Evolutionary conservation across 1,140 invertebrate genomes (phyloP).

Genomic region (Plodia interpunctella): DNA sequence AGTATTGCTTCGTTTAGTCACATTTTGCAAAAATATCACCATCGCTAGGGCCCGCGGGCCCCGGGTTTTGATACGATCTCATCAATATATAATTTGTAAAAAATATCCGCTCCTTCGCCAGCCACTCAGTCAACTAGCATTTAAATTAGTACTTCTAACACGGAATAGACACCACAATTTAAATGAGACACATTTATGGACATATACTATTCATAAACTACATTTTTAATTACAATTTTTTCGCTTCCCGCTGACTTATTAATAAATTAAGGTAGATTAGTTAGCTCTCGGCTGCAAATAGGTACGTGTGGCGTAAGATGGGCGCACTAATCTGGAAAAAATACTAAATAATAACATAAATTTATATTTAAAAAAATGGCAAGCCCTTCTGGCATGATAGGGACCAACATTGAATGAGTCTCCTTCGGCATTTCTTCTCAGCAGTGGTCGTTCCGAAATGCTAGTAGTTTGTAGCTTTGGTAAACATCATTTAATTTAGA

Average conservation of each 20-base stretch:
- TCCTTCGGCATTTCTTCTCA: too few species aligned
- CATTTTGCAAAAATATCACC: constrained; percentile 83
- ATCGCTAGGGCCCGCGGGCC: constrained; percentile 48
- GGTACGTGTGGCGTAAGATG: not conserved
- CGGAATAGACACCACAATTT: constrained; percentile 74
- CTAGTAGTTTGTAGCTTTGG: too few species aligned
- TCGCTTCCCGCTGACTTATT: constrained; percentile 58
- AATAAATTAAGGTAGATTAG: constrained; percentile 18
- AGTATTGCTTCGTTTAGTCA: constrained; percentile 83
- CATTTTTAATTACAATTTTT: constrained; percentile 49
- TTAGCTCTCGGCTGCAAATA: not conserved
- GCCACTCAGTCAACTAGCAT: constrained; percentile 68
- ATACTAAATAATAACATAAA: too few species aligned
- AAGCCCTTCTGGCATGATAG: too few species aligned
- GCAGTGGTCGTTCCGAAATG: too few species aligned
- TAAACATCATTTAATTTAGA: too few species aligned
- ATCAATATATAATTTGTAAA: constrained; percentile 56
- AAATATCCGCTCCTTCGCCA: constrained; percentile 65
- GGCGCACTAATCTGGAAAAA: not conserved
- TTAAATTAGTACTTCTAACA: constrained; percentile 70
- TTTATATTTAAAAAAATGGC: too few species aligned
- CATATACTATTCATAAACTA: constrained; percentile 65
- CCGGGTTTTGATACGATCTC: constrained; percentile 28
- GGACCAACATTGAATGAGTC: too few species aligned
- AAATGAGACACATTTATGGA: constrained; percentile 74